Base-by-base conservation (phyloP, 1,140 invertebrate genomes). In the Potamilus streckersoni region DNA sequence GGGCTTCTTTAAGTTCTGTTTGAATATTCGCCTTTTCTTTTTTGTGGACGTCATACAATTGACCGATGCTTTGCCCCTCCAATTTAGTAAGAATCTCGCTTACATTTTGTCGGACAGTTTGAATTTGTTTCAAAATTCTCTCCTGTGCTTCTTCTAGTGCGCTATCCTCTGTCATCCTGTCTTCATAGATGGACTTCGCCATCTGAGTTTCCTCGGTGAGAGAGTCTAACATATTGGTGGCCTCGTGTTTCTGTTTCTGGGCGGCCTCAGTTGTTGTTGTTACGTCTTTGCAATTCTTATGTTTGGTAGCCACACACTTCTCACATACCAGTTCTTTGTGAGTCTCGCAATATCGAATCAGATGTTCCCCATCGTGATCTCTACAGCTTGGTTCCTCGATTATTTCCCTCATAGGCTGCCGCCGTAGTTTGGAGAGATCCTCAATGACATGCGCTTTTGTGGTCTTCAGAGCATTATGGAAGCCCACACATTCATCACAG, bases 391-490 rank as follows among this genome's bases (percentile, higher is more conserved):
- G 75, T 4, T 55, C 16, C 23, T 70, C 61, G 27, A 77, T 77
- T 23, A 77, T 77, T 49, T 62, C 61, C 38, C 69, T 71, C 8
- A 77, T 77, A 15, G 70, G 38, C 58, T 77, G 62, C 16, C 61
- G 56, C 11, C 70, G 23, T 2, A 77, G 13, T 20, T 73, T 69
- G 6, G 70, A 55, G 20, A 77, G 57, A 27, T 66, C 17, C 27
- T 57, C 31, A 31, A 72, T 27, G 8, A 16, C 5, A 38, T 77
- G 75, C 16, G 38, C 61, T 60, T 68, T 77, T 13, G 75, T 77
- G 55, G 75, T 72, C 63, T 72, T 77, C 64, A 77, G 59, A 14
- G 75, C 75, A 66, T 77, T 77, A 56, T 77, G 75, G 60, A 77
- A 77, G 19, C 64, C 65, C 4, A 77, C 75, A 66, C 75, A 77